phyloP scores from a whole-genome alignment of 2,888 invertebrate genomes.

The Cantharis rufa region DNA sequence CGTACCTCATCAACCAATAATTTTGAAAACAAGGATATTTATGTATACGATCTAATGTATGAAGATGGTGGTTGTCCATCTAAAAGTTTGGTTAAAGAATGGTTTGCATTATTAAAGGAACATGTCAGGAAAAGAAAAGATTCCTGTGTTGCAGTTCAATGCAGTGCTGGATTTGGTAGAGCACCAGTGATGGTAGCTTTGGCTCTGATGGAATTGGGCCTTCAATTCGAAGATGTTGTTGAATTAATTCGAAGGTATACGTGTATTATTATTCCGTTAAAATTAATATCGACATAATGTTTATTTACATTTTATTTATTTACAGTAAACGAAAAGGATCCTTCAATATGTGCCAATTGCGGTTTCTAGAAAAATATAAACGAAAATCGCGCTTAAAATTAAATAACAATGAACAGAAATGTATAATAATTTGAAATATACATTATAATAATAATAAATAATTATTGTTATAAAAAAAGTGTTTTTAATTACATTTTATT shows the following conservation, averaged over 20 bases:
- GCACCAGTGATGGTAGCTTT: conserved; percentile 2
- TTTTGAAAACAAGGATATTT: not conserved
- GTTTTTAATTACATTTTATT: too few species aligned
- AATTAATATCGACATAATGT: not conserved
- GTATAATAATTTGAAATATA: not conserved
- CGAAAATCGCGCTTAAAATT: not conserved
- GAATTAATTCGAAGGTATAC: not conserved
- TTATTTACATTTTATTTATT: too few species aligned
- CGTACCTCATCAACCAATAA: not conserved
- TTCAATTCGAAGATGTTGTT: not conserved
- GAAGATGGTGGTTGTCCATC: not conserved
- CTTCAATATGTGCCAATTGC: not conserved
- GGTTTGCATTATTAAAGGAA: not conserved
- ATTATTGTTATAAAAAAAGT: too few species aligned
- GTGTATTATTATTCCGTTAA: not conserved
- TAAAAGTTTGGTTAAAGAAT: not conserved
- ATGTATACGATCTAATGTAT: not conserved
- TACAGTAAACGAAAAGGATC: not conserved
- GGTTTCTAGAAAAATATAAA: not conserved
- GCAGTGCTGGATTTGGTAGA: not conserved
- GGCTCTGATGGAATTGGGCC: not conserved
- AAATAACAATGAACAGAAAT: not conserved
- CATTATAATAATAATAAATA: not conserved
- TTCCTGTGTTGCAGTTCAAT: not conserved
- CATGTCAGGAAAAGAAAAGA: not conserved